Evolutionary conservation across 2,888 invertebrate species (phyloP).

Genomic region (Orthosia incerta): DNA sequence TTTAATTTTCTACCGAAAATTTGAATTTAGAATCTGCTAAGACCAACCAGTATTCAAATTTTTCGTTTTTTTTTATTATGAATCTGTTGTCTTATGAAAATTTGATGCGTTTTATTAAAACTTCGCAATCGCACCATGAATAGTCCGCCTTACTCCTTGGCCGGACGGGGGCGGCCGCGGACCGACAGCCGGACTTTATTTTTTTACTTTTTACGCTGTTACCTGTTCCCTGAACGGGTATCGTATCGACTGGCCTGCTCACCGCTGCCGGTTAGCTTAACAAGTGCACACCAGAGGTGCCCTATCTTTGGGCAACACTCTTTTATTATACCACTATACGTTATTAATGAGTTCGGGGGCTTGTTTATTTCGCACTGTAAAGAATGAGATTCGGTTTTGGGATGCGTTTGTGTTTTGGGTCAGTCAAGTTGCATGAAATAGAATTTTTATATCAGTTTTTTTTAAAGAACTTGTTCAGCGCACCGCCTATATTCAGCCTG

Average conservation of each 20-base stretch:
- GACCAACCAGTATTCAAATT: no score
- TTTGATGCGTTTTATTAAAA: constrained; percentile 8
- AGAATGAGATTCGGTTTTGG: not conserved
- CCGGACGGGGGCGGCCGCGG: constrained; percentile 77
- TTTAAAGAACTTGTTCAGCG: not conserved
- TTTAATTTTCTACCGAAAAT: no score
- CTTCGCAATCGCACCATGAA: constrained; percentile 58
- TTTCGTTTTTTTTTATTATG: no score
- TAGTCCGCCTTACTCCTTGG: constrained; percentile 68
- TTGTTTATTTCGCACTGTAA: constrained; percentile 24
- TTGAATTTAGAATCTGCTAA: no score
- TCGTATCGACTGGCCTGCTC: constrained; percentile 79
- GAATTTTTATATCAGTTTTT: not conserved
- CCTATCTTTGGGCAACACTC: constrained; percentile 72
- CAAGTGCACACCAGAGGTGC: constrained; percentile 86
- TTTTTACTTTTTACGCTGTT: constrained; percentile 86
- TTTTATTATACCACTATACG: constrained; percentile 39
- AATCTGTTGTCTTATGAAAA: no score
- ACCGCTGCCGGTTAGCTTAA: constrained; percentile 86
- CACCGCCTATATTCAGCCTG: not conserved
- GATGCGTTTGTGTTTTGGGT: not conserved
- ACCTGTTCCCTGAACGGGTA: constrained; percentile 89
- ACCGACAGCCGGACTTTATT: constrained; percentile 79
- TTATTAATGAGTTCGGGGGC: constrained; percentile 12
- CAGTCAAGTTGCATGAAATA: not conserved